A percentile compares a stretch with the other conserved stretches of the same genome.
Evolutionary conservation across 2,888 invertebrate genomes (phyloP).

Genomic region (Tinea semifulvella): DNA sequence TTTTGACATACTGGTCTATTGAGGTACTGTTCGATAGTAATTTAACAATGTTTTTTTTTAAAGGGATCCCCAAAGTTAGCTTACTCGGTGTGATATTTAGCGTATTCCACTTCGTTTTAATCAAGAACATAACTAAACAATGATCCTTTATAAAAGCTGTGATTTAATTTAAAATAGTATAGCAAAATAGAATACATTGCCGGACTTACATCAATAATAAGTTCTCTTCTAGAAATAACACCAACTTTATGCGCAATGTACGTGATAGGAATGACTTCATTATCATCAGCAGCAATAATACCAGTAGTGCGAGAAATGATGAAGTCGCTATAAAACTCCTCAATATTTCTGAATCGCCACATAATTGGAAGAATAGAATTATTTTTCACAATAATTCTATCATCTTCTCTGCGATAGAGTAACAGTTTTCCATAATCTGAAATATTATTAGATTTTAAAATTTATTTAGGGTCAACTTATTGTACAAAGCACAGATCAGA

Average conservation of each 20-base stretch:
- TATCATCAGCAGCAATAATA: conserved; percentile 46
- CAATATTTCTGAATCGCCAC: conserved; percentile 59
- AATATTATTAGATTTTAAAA: conserved; percentile 18
- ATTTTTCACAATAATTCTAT: conserved; percentile 61
- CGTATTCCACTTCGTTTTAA: too few relatives aligned
- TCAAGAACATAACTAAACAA: too few relatives aligned
- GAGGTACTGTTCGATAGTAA: too few relatives aligned
- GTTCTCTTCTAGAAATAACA: conserved; percentile 38
- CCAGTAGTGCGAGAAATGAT: conserved; percentile 50
- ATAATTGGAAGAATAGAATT: conserved; percentile 62
- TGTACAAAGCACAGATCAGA: too few relatives aligned
- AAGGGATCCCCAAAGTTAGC: too few relatives aligned
- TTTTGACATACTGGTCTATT: too few relatives aligned
- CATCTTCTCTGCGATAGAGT: conserved; percentile 54
- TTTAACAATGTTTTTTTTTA: too few relatives aligned
- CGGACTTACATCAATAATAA: conserved; percentile 55
- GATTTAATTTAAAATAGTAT: too few relatives aligned
- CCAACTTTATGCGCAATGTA: conserved; percentile 56
- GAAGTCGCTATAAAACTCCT: conserved; percentile 51
- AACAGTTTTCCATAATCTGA: conserved; percentile 64
- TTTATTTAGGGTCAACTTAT: too few relatives aligned
- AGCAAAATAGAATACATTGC: too few relatives aligned
- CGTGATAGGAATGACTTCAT: conserved; percentile 53
- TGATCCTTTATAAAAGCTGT: too few relatives aligned
- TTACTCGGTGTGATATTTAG: too few relatives aligned